Evolutionary conservation across 2,888 invertebrate species (phyloP).

Genomic region (Gasteruption jaculator): DNA sequence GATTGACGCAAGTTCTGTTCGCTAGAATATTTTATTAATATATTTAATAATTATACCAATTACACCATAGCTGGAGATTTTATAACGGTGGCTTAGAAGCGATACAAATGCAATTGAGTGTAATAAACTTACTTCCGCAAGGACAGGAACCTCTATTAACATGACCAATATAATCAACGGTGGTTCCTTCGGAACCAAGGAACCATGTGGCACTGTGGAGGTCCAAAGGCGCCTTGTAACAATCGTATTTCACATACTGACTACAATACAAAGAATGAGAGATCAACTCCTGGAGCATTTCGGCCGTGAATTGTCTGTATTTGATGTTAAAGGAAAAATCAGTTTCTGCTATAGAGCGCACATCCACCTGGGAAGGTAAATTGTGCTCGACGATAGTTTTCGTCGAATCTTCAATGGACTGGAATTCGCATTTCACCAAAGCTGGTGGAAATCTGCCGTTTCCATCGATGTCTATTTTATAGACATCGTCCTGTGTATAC

Average conservation of each 20-base stretch:
- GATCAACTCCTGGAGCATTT: constrained; percentile 86
- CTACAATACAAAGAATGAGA: constrained; percentile 86
- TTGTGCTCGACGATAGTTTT: constrained; percentile 90
- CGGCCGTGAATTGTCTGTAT: constrained; percentile 83
- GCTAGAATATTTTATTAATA: constrained; percentile 52
- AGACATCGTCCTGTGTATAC: constrained; percentile 85
- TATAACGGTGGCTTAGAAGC: no score
- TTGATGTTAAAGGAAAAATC: constrained; percentile 83
- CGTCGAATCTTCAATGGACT: constrained; percentile 77
- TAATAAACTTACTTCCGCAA: constrained; percentile 54
- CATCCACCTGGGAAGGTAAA: constrained; percentile 84
- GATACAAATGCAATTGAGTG: no score
- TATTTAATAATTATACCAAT: no score
- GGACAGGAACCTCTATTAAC: constrained; percentile 61
- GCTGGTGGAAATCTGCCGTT: constrained; percentile 90
- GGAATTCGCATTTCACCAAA: constrained; percentile 88
- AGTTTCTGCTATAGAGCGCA: constrained; percentile 70
- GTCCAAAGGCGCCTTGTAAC: constrained; percentile 82
- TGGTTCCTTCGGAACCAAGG: constrained; percentile 71
- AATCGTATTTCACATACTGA: constrained; percentile 86
- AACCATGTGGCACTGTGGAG: constrained; percentile 88
- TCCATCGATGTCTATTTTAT: constrained; percentile 90
- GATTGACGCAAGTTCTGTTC: constrained; percentile 76
- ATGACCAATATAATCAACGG: constrained; percentile 80
- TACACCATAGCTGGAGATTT: no score